A percentile compares a stretch with the other conserved stretches of the same genome.
Conservation (phyloP, 1,140 invertebrate species). For the Linepithema humile region DNA sequence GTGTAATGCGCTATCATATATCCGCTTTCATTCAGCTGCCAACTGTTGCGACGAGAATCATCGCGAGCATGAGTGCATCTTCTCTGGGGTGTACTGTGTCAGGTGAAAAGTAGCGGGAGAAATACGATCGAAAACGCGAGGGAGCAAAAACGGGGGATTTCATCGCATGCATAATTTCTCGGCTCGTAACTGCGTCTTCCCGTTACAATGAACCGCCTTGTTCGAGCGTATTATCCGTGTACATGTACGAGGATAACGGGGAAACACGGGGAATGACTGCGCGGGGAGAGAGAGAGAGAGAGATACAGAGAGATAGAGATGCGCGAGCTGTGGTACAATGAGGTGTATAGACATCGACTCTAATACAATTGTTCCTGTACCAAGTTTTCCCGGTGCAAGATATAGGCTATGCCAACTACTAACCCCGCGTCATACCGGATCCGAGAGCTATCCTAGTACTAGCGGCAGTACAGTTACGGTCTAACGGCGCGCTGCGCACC, state of each 20-base stretch:
- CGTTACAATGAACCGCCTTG: slow-evolving; percentile 31
- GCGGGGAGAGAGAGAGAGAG: no score
- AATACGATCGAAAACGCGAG: slow-evolving; percentile 13
- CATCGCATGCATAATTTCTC: slow-evolving; percentile 67
- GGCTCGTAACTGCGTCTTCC: slow-evolving; percentile 50
- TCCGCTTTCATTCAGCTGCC: slow-evolving; percentile 7
- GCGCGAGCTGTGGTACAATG: not conserved
- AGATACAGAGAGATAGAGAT: no score
- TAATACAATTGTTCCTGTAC: slow-evolving; percentile 71
- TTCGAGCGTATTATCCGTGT: slow-evolving; percentile 35
- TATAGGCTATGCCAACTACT: slow-evolving; percentile 15
- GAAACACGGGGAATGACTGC: not conserved
- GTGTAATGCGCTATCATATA: not conserved
- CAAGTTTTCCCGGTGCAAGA: slow-evolving; percentile 63
- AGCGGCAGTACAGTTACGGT: slow-evolving; percentile 50
- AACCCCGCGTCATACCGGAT: slow-evolving; percentile 1
- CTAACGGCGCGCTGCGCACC: slow-evolving; percentile 57
- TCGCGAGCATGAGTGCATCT: not conserved
- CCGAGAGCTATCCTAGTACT: slow-evolving; percentile 35
- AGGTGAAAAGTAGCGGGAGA: not conserved
- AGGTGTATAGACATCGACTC: slow-evolving; percentile 41
- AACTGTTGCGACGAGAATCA: slow-evolving; percentile 18
- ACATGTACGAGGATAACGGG: slow-evolving; percentile 4
- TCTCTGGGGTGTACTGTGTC: slow-evolving; percentile 32
- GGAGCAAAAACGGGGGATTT: slow-evolving; percentile 51